These are phyloP conservation scores for Galeopterus variegatus DNA, from an alignment of 2,113 vertebrate genomes.

Conservation along the genomic window DNA sequence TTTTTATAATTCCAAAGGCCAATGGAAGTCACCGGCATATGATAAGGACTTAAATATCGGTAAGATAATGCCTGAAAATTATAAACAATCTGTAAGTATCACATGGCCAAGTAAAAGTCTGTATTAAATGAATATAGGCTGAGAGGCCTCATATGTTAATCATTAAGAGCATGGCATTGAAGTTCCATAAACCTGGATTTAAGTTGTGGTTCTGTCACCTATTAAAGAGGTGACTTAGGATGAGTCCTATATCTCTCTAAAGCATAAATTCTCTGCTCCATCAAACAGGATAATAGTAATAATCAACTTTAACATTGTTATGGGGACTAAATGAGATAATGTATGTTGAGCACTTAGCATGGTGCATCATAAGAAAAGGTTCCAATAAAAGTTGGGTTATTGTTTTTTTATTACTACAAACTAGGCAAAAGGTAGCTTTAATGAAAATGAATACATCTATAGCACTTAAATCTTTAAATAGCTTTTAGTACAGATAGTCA, in stretches of 20 bases:
- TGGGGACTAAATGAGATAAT: neutral
- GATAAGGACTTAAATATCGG: neutral
- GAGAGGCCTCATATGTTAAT: neutral
- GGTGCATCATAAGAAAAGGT: neutral
- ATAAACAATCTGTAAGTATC: neutral
- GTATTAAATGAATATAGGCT: neutral
- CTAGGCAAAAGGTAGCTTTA: slow-evolving; percentile 45
- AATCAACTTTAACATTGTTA: neutral
- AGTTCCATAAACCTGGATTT: neutral
- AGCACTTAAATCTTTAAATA: slow-evolving; percentile 60
- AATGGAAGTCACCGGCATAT: neutral
- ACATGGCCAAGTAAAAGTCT: neutral
- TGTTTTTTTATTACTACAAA: neutral
- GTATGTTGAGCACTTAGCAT: neutral
- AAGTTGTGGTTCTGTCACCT: neutral
- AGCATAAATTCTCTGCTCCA: neutral
- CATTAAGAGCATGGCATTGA: neutral
- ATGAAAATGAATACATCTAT: neutral
- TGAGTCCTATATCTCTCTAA: neutral
- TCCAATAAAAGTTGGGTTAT: neutral
- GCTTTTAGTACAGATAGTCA: slow-evolving; percentile 24
- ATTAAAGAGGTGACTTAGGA: neutral
- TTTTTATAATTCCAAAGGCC: neutral
- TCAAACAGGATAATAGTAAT: neutral
- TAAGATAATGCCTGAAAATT: neutral